These are phyloP conservation scores for Catharus ustulatus DNA, from an alignment of 2,797 vertebrate genomes.

Conservation along the genomic window DNA sequence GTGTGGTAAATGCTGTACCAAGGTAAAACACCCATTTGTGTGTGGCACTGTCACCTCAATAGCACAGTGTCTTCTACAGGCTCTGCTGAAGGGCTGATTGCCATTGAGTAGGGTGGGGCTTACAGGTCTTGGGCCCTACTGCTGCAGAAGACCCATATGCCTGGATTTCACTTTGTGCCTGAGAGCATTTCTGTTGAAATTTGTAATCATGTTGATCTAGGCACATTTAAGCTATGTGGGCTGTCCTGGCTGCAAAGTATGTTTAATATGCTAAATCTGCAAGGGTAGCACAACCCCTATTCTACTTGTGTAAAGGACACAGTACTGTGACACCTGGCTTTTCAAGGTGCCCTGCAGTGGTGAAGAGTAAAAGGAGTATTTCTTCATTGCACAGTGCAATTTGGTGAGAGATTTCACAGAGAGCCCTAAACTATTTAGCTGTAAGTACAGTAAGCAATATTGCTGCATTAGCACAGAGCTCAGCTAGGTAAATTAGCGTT, in stretches of 20 bases:
- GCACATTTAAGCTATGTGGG: background rate
- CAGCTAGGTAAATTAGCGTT: constrained; percentile 27
- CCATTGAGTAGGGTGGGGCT: background rate
- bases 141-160: background rate
- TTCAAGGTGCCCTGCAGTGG: background rate
- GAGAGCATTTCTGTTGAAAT: background rate
- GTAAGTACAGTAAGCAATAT: constrained; percentile 3
- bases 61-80: background rate
- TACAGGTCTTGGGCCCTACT: background rate
- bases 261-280: background rate
- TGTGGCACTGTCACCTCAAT: background rate
- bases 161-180: background rate
- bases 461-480: constrained; percentile 23
- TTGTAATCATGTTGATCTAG: background rate
- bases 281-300: background rate
- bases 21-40: background rate
- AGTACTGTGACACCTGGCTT: background rate
- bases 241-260: background rate
- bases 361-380: background rate
- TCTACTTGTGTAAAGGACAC: background rate
- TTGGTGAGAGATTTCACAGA: background rate
- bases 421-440: constrained; percentile 33
- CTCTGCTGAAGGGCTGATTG: background rate
- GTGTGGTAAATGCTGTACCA: background rate
- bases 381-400: background rate